phyloP scores from a whole-genome alignment of 2,797 vertebrate species.

The Valencia hispanica region DNA sequence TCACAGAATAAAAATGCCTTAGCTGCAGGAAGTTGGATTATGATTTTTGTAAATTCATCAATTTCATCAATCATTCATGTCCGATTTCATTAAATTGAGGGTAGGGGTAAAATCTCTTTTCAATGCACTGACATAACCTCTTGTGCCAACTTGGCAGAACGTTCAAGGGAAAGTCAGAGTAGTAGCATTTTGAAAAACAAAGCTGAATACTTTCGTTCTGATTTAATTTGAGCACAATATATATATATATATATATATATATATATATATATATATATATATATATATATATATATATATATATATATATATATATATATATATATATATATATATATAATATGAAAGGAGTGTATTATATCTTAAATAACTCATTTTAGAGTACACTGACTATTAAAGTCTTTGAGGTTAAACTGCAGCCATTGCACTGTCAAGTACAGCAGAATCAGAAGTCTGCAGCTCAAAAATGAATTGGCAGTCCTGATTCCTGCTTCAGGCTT shows the following conservation, averaged over 20 bases:
- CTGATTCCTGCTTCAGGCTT: conserved; percentile 13
- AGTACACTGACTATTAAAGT: not conserved
- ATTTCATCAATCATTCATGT: not conserved
- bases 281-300: too few species aligned
- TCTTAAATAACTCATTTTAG: not conserved
- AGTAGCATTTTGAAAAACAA: not conserved
- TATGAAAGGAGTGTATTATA: not conserved
- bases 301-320: too few species aligned
- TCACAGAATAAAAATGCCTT: not conserved
- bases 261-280: too few species aligned
- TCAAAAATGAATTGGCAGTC: conserved; percentile 10
- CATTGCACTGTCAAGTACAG: not conserved
- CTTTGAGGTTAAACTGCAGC: not conserved
- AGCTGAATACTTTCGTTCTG: not conserved
- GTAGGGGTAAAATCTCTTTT: too few species aligned
- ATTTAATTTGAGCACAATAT: not conserved
- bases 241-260: too few species aligned
- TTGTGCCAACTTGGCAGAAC: not conserved
- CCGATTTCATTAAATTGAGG: not conserved
- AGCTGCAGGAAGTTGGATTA: not conserved
- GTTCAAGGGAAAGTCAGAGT: too few species aligned
- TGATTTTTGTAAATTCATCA: not conserved
- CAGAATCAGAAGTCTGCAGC: not conserved
- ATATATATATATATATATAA: too few species aligned
- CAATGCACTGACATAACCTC: too few species aligned